Percentiles rank a stretch among this genome's conserved stretches.
Conservation (phyloP, 2,797 vertebrate genomes). For the Gymnodraco acuticeps region DNA sequence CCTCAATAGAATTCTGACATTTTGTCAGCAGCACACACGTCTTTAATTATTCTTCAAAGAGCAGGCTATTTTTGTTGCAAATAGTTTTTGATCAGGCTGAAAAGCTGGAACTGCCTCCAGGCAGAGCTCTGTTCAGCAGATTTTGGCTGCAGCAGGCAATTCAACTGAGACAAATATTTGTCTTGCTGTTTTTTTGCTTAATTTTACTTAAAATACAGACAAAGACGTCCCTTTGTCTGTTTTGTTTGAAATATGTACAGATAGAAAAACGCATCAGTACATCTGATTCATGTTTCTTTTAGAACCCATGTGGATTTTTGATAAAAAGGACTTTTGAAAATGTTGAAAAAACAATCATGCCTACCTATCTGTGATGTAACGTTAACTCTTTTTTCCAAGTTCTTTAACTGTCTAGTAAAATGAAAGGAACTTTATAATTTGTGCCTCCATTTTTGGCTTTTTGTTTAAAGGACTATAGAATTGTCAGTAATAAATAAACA, state of each 20-base stretch:
- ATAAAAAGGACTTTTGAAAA: background rate
- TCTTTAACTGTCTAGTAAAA: background rate
- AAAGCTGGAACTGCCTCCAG: slow-evolving; percentile 39
- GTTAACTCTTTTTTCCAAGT: background rate
- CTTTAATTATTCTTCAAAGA: slow-evolving; percentile 78
- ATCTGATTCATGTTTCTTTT: slow-evolving; percentile 1
- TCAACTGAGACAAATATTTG: slow-evolving; percentile 33
- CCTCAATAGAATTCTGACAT: slow-evolving; percentile 42
- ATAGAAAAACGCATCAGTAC: slow-evolving; percentile 7
- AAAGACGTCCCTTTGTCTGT: background rate
- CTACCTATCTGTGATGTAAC: background rate
- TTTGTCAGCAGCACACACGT: slow-evolving; percentile 49
- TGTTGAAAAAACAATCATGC: background rate
- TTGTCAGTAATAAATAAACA: slow-evolving; percentile 1
- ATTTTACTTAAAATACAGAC: slow-evolving; percentile 5
- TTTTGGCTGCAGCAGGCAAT: slow-evolving; percentile 38
- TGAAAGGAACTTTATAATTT: background rate
- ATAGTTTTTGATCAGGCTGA: slow-evolving; percentile 50
- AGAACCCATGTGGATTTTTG: background rate
- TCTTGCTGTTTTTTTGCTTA: slow-evolving; percentile 25
- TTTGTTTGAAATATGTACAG: slow-evolving; percentile 12
- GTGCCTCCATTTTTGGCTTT: background rate
- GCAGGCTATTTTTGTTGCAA: slow-evolving; percentile 46
- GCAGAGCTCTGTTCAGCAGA: slow-evolving; percentile 41
- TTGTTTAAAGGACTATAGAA: background rate